Evolutionary conservation across 2,888 invertebrate species (phyloP).

Genomic region (Cybosia mesomella): DNA sequence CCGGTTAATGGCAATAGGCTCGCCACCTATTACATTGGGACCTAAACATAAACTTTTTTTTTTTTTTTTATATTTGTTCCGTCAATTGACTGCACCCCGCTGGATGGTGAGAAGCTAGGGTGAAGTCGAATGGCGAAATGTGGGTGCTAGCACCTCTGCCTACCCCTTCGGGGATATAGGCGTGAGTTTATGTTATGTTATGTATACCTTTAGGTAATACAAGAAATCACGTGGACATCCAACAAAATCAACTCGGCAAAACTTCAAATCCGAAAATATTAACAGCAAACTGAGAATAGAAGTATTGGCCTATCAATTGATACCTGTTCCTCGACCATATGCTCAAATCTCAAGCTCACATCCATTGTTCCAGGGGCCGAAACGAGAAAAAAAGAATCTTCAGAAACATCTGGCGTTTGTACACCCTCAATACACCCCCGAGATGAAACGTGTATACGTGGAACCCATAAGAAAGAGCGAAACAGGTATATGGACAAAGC

Average conservation of each 20-base stretch:
- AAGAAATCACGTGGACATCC: constrained; percentile 6
- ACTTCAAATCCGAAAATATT: constrained; percentile 15
- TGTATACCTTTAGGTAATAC: neutral
- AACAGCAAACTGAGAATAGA: constrained; percentile 29
- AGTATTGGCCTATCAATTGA: constrained; percentile 52
- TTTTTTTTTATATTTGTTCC: too few species aligned
- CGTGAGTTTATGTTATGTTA: too few species aligned
- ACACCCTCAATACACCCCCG: constrained; percentile 57
- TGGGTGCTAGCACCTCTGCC: too few species aligned
- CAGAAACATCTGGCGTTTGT: constrained; percentile 57
- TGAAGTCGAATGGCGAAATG: too few species aligned
- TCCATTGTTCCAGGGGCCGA: constrained; percentile 48
- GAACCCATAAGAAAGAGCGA: constrained; percentile 20
- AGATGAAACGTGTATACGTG: constrained; percentile 33
- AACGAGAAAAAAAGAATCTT: constrained; percentile 45
- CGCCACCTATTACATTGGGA: too few species aligned
- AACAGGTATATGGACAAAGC: constrained; percentile 42
- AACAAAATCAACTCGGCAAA: neutral
- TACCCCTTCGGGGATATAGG: too few species aligned
- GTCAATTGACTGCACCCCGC: too few species aligned
- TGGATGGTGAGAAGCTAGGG: too few species aligned
- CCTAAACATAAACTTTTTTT: too few species aligned
- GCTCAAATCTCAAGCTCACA: constrained; percentile 54
- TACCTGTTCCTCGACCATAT: constrained; percentile 57
- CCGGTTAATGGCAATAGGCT: too few species aligned